Conservation (phyloP, 2,888 invertebrate genomes). For the Lepas anatifera region DNA sequence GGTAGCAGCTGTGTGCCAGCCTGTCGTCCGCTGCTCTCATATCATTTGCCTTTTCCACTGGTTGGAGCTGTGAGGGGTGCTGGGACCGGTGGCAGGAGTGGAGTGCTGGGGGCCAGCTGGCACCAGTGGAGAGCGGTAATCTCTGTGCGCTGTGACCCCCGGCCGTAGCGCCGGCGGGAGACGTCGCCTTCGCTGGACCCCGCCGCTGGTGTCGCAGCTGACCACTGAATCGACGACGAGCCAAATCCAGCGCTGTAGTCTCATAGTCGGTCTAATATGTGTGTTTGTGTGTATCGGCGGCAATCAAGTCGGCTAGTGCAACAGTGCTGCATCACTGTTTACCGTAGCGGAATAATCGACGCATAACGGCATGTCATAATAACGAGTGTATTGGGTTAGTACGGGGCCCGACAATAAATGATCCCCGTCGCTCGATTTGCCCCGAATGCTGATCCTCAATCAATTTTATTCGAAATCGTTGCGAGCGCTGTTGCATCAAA, state of each 20-base stretch:
- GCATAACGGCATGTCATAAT: constrained; percentile 1
- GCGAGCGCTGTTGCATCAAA: no score
- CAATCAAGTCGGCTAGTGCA: neutral
- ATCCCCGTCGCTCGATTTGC: no score
- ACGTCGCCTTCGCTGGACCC: neutral
- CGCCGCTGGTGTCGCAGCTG: no score
- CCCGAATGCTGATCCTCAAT: neutral
- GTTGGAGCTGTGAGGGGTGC: neutral
- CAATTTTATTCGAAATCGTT: neutral
- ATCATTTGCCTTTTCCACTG: constrained; percentile 11
- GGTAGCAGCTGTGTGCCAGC: neutral
- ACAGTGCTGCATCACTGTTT: neutral
- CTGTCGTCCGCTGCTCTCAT: neutral
- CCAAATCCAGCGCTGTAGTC: neutral
- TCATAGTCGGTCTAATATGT: no score
- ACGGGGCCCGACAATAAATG: no score
- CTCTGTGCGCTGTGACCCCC: constrained; percentile 4
- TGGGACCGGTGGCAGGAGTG: neutral
- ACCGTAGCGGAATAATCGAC: neutral
- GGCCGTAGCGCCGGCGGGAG: neutral
- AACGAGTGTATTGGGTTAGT: neutral
- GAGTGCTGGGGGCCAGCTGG: no score
- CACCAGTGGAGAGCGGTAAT: neutral
- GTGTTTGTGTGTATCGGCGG: no score
- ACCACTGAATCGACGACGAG: no score